A percentile compares a stretch with the other conserved stretches of the same genome.
Evolutionary conservation across 2,797 vertebrate species (phyloP).

Genomic region (Peromyscus attwateri): DNA sequence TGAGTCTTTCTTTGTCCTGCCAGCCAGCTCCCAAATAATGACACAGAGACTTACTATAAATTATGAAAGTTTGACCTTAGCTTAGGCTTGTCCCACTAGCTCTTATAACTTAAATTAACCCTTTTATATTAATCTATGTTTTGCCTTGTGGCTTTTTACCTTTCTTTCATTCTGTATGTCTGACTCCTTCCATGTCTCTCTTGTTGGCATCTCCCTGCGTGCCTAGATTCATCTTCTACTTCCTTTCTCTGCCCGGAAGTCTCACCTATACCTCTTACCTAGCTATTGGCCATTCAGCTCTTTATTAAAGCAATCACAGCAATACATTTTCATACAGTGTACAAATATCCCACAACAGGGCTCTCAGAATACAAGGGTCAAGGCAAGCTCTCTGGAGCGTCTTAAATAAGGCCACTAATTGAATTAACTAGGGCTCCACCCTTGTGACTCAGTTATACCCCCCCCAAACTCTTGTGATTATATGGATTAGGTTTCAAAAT

Average conservation of each 20-base stretch:
- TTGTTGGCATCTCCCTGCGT: neutral
- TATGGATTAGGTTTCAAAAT: neutral
- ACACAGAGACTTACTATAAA: neutral
- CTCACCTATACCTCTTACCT: neutral
- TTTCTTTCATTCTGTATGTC: neutral
- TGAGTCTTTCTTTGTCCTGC: neutral
- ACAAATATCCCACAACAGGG: neutral
- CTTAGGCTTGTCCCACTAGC: neutral
- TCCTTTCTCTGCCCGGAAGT: neutral
- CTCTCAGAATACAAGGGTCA: neutral
- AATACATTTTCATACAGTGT: neutral
- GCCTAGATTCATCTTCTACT: neutral
- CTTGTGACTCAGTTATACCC: neutral
- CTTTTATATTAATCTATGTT: neutral
- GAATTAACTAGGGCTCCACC: neutral
- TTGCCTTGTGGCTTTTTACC: neutral
- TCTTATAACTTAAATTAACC: neutral
- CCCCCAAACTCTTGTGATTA: neutral
- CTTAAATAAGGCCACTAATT: neutral
- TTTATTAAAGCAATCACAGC: neutral
- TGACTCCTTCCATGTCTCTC: neutral
- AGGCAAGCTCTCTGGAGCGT: neutral
- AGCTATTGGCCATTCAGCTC: neutral
- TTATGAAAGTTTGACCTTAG: neutral
- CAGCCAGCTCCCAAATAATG: neutral